Percentiles rank a stretch among this genome's conserved stretches.
Evolutionary conservation across 1,140 invertebrate genomes (phyloP).

Genomic region (Bathynomus jamesi): DNA sequence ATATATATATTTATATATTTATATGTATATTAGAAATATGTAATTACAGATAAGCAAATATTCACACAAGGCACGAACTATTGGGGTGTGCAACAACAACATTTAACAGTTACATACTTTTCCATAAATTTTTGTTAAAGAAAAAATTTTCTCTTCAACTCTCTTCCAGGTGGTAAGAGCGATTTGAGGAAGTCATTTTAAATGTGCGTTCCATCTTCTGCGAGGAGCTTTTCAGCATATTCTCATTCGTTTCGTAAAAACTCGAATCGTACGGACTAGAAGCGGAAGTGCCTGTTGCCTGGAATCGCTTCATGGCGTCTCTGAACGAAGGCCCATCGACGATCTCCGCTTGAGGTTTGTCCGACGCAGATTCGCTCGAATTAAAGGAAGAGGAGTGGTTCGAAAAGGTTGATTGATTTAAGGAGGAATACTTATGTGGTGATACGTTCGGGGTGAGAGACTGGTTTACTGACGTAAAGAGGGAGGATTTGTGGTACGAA

Average conservation of each 20-base stretch:
- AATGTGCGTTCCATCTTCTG: constrained; percentile 35
- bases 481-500: constrained; percentile 8
- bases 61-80: too few species aligned
- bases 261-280: constrained; percentile 4
- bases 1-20: too few species aligned
- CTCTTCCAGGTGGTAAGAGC: constrained; percentile 31
- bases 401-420: constrained; percentile 25
- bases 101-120: too few species aligned
- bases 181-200: constrained; percentile 30
- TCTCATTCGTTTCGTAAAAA: constrained; percentile 8
- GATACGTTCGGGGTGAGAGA: constrained; percentile 14
- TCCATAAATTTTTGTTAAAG: too few species aligned
- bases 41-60: too few species aligned
- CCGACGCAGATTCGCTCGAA: constrained; percentile 17
- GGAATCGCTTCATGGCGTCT: constrained; percentile 13
- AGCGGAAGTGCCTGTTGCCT: background rate
- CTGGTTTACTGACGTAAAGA: constrained; percentile 10
- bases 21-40: too few species aligned
- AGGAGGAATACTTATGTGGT: constrained; percentile 14
- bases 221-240: constrained; percentile 27
- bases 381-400: constrained; percentile 29
- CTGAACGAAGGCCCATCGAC: constrained; percentile 6
- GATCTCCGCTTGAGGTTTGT: constrained; percentile 1
- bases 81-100: too few species aligned
- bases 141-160: constrained; percentile 31